Evolutionary conservation across 2,113 vertebrate genomes (phyloP).

Genomic region (Pholis gunnellus): DNA sequence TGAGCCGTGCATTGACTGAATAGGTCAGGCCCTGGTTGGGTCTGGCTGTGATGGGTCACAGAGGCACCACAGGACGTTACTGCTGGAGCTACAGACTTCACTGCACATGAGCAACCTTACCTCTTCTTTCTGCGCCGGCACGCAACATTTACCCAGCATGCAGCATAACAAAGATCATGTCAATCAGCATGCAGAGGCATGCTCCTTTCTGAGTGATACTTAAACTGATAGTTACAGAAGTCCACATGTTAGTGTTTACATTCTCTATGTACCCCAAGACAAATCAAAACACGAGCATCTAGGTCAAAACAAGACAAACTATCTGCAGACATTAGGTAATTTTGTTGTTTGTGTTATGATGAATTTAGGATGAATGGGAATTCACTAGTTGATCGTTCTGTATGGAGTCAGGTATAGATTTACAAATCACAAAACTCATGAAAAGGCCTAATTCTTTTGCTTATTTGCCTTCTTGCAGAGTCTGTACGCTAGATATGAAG

Average conservation of each 20-base stretch:
- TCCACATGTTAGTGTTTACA: slow-evolving; percentile 30
- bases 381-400: neutral
- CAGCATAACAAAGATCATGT: slow-evolving; percentile 65
- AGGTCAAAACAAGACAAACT: slow-evolving; percentile 18
- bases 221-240: neutral
- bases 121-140: slow-evolving; percentile 49
- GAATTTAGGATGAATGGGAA: neutral
- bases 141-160: slow-evolving; percentile 74
- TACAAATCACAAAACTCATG: neutral
- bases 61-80: slow-evolving; percentile 17
- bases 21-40: slow-evolving; percentile 48
- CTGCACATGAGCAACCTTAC: slow-evolving; percentile 66
- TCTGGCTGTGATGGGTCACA: slow-evolving; percentile 49
- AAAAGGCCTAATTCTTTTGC: neutral
- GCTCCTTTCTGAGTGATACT: slow-evolving; percentile 26
- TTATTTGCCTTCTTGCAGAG: neutral
- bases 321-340: neutral
- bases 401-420: slow-evolving; percentile 3
- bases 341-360: slow-evolving; percentile 12
- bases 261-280: neutral
- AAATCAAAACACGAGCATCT: slow-evolving; percentile 2
- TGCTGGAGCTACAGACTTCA: slow-evolving; percentile 61
- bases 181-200: slow-evolving; percentile 68
- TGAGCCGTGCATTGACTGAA: slow-evolving; percentile 49
- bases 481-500: neutral